Percentiles rank a stretch among this genome's conserved stretches.
Conservation (phyloP, 2,888 invertebrate genomes). For the Chymomyza fuscimana region DNA sequence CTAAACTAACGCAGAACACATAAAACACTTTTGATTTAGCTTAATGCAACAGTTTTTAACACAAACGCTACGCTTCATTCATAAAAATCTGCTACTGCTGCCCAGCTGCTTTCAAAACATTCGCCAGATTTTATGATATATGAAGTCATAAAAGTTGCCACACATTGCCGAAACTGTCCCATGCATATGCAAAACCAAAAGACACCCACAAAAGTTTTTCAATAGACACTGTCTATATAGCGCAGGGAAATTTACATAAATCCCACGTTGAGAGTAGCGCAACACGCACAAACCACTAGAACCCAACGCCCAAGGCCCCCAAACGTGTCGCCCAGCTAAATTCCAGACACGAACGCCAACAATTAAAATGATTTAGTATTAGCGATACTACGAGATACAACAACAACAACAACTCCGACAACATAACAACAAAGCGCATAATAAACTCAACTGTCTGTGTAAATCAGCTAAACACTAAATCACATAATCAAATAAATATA, state of each 20-base stretch:
- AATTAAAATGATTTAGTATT: slow-evolving; percentile 71
- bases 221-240: neutral
- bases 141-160: neutral
- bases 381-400: slow-evolving; percentile 31
- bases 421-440: slow-evolving; percentile 33
- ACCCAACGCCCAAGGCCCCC: neutral
- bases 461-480: slow-evolving; percentile 67
- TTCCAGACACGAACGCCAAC: slow-evolving; percentile 68
- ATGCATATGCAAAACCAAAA: slow-evolving; percentile 2
- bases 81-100: neutral
- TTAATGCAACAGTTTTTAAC: neutral
- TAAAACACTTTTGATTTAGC: neutral
- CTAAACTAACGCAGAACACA: neutral
- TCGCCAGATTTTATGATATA: neutral
- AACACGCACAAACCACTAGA: slow-evolving; percentile 41
- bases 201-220: slow-evolving; percentile 33
- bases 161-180: neutral
- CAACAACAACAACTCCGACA: slow-evolving; percentile 17
- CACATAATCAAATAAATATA: slow-evolving; percentile 72
- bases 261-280: slow-evolving; percentile 41
- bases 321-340: slow-evolving; percentile 15
- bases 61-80: neutral
- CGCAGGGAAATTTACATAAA: slow-evolving; percentile 26
- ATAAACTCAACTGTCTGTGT: slow-evolving; percentile 64
- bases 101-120: neutral